phyloP scores from a whole-genome alignment of 2,797 vertebrate species.

The Ceyx erithaca region DNA sequence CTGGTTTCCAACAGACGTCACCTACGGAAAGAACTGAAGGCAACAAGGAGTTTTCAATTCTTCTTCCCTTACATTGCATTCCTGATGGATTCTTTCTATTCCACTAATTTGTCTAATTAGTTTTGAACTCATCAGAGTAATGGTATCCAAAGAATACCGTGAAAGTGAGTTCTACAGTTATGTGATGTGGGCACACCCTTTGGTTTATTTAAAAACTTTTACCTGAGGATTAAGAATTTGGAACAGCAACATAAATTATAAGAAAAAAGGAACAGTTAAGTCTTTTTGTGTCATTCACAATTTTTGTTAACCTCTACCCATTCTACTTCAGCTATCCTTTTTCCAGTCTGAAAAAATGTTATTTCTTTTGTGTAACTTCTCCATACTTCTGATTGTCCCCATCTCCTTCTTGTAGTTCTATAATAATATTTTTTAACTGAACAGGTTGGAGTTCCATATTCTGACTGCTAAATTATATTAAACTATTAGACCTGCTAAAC shows the following conservation, averaged over 20 bases:
- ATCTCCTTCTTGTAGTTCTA: neutral
- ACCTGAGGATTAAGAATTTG: neutral
- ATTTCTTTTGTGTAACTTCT: neutral
- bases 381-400: neutral
- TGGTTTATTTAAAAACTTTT: neutral
- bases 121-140: neutral
- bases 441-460: neutral
- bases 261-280: neutral
- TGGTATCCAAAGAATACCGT: rapidly evolving
- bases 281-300: neutral
- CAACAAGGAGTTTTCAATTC: neutral
- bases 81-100: neutral
- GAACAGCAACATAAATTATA: neutral
- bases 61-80: neutral
- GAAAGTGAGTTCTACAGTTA: neutral
- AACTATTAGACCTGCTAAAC: neutral
- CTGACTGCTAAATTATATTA: too few species aligned
- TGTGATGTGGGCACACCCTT: neutral
- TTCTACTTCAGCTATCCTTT: neutral
- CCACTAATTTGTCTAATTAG: neutral
- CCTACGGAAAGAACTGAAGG: neutral
- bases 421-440: neutral
- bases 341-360: neutral
- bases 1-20: neutral
- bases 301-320: neutral